A percentile compares a stretch with the other conserved stretches of the same genome.
These are phyloP conservation scores for Zonitis immaculata DNA, from an alignment of 2,888 invertebrate genomes.

Conservation along the genomic window DNA sequence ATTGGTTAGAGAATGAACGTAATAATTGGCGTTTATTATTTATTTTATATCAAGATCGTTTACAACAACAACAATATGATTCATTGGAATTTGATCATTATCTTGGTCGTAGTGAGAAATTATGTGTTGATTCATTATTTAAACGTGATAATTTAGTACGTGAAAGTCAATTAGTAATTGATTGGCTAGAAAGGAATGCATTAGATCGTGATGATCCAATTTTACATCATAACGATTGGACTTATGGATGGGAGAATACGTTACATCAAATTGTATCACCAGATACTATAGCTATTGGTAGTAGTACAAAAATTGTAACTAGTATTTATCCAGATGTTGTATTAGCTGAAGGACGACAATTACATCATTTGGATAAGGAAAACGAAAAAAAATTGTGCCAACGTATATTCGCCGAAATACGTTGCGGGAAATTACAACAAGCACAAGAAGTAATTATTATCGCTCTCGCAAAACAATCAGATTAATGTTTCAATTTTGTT, in stretches of 20 bases:
- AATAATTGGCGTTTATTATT: slow-evolving; percentile 85
- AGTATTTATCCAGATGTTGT: slow-evolving; percentile 89
- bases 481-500: not conserved
- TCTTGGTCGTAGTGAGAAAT: slow-evolving; percentile 55
- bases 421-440: slow-evolving; percentile 81
- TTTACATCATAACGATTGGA: slow-evolving; percentile 74
- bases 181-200: slow-evolving; percentile 87
- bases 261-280: slow-evolving; percentile 64
- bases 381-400: slow-evolving; percentile 63
- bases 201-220: slow-evolving; percentile 53
- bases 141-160: slow-evolving; percentile 55
- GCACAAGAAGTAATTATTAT: slow-evolving; percentile 60
- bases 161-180: slow-evolving; percentile 79
- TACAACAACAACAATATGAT: slow-evolving; percentile 47
- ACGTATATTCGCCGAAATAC: slow-evolving; percentile 68
- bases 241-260: slow-evolving; percentile 89
- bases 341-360: slow-evolving; percentile 65
- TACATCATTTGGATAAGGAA: slow-evolving; percentile 84
- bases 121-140: slow-evolving; percentile 56
- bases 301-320: slow-evolving; percentile 57
- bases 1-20: slow-evolving; percentile 73
- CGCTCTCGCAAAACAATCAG: too few relatives aligned
- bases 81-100: slow-evolving; percentile 34
- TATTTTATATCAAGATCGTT: slow-evolving; percentile 76
- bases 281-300: slow-evolving; percentile 56